Percentiles rank a stretch among this genome's conserved stretches.
These are phyloP conservation scores for Ormia ochracea DNA, from an alignment of 2,888 invertebrate genomes.

Conservation along the genomic window DNA sequence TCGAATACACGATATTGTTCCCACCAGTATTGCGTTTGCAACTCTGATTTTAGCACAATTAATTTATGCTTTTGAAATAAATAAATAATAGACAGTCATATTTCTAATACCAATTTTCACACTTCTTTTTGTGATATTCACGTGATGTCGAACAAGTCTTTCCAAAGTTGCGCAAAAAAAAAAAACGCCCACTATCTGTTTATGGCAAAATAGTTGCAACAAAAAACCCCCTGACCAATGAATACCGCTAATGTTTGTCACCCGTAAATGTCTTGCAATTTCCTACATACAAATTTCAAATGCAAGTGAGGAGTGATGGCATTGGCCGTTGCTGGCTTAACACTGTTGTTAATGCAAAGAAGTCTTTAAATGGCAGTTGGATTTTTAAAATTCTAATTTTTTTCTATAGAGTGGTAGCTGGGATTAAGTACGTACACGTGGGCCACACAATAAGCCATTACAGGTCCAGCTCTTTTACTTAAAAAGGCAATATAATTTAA, in stretches of 20 bases:
- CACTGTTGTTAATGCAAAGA: neutral
- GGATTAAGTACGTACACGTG: neutral
- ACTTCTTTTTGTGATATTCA: too few relatives aligned
- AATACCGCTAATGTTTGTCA: neutral
- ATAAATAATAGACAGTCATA: too few relatives aligned
- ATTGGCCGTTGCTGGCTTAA: constrained; percentile 23
- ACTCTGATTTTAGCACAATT: too few relatives aligned
- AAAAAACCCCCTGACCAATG: too few relatives aligned
- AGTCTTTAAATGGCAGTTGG: neutral
- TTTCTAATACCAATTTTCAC: too few relatives aligned
- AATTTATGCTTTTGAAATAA: too few relatives aligned
- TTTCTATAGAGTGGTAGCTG: neutral
- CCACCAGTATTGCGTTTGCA: too few relatives aligned
- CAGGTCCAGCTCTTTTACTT: neutral
- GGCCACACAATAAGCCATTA: neutral
- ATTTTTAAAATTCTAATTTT: neutral
- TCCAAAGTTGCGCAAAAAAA: too few relatives aligned
- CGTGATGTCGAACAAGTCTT: too few relatives aligned
- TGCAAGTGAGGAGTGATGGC: neutral
- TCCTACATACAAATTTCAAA: constrained; percentile 4
- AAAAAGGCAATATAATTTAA: neutral
- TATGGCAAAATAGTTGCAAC: too few relatives aligned
- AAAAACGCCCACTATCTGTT: too few relatives aligned
- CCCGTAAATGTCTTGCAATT: constrained; percentile 28
- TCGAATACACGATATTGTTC: too few relatives aligned